These are phyloP conservation scores for Lutjanus argentimaculatus DNA, from an alignment of 2,797 vertebrate species.

Conservation along the genomic window DNA sequence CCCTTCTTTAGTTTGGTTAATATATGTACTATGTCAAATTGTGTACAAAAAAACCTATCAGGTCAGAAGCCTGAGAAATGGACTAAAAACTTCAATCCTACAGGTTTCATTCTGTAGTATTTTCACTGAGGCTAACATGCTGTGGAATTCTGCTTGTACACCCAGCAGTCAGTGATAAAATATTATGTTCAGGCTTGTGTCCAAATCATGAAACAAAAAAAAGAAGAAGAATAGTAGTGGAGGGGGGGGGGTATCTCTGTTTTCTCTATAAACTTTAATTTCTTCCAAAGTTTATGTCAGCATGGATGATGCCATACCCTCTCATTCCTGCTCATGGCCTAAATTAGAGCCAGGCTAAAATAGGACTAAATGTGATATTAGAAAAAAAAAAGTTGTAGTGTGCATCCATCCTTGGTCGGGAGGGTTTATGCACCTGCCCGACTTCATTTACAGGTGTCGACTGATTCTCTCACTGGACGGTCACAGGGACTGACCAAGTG, in stretches of 20 bases:
- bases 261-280: slow-evolving; percentile 8
- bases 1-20: too few species aligned
- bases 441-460: slow-evolving; percentile 90
- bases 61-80: background rate
- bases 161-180: background rate
- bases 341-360: slow-evolving; percentile 58
- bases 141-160: background rate
- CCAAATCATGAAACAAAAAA: background rate
- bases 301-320: background rate
- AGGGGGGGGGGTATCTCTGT: too few species aligned
- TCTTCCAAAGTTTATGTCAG: slow-evolving; percentile 22
- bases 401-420: slow-evolving; percentile 69
- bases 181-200: background rate
- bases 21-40: too few species aligned
- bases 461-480: slow-evolving; percentile 87
- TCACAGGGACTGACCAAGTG: slow-evolving; percentile 88
- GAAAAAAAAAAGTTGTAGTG: slow-evolving; percentile 51
- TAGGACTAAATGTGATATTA: slow-evolving; percentile 58
- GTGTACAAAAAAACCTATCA: background rate
- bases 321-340: slow-evolving; percentile 9
- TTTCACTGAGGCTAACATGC: background rate
- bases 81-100: too few species aligned
- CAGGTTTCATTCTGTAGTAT: too few species aligned
- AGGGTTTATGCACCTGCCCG: slow-evolving; percentile 85
- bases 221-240: too few species aligned